phyloP scores from a whole-genome alignment of 2,797 vertebrate species.

The Mormyrops boulengeri region DNA sequence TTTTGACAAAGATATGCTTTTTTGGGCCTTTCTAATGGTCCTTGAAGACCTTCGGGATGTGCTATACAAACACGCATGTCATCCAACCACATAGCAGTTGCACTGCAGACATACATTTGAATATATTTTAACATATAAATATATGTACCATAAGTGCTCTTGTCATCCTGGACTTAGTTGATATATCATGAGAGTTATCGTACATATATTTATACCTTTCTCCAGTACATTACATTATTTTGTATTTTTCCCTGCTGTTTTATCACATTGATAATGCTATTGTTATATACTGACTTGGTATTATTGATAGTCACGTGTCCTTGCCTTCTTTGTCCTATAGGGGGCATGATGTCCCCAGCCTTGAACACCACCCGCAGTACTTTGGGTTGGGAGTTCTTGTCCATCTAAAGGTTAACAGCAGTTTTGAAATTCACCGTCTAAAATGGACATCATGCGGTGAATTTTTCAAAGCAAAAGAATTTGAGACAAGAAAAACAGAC shows the following conservation, averaged over 20 bases:
- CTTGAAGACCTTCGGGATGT: not conserved
- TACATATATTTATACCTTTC: not conserved
- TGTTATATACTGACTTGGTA: not conserved
- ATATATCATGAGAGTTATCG: not conserved
- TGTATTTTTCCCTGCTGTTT: not conserved
- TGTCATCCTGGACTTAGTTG: not conserved
- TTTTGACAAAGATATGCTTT: not conserved
- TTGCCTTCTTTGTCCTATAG: constrained; percentile 10
- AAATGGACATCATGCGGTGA: too few relatives aligned
- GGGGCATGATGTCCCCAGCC: not conserved
- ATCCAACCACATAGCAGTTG: not conserved
- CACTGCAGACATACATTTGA: not conserved
- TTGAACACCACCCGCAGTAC: not conserved
- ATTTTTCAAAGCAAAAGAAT: not conserved
- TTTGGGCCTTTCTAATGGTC: not conserved
- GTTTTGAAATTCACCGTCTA: not conserved
- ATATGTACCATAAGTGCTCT: not conserved
- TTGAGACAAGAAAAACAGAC: not conserved
- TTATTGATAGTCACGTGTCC: not conserved
- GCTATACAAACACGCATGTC: not conserved
- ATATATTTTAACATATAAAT: not conserved
- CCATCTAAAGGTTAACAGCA: not conserved
- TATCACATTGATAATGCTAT: constrained; percentile 6
- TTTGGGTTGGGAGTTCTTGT: not conserved
- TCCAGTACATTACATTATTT: not conserved